These are phyloP conservation scores for Gadopsis bispinosus DNA, from an alignment of 2,797 vertebrate species.

Conservation along the genomic window DNA sequence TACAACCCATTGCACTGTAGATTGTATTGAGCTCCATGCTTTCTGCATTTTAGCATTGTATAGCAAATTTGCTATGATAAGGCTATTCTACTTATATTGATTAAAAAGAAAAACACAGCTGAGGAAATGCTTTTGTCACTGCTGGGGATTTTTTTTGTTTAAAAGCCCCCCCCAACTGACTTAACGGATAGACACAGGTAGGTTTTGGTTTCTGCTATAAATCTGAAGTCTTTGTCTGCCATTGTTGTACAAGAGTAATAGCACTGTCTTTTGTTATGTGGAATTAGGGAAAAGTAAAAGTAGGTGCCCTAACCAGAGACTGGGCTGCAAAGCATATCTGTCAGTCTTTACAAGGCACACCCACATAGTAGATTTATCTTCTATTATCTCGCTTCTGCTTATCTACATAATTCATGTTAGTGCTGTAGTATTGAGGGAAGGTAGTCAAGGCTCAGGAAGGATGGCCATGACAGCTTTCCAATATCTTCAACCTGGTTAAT, in stretches of 20 bases:
- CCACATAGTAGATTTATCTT: slow-evolving; percentile 44
- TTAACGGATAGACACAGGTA: slow-evolving; percentile 14
- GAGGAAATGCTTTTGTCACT: neutral
- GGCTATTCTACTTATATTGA: neutral
- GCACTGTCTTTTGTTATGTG: slow-evolving; percentile 36
- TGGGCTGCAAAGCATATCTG: slow-evolving; percentile 21
- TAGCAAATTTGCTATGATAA: neutral
- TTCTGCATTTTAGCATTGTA: slow-evolving; percentile 12
- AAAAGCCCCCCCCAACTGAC: neutral
- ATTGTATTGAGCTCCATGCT: neutral
- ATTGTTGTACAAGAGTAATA: slow-evolving; percentile 48
- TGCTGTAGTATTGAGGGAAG: slow-evolving; percentile 49
- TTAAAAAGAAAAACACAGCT: neutral
- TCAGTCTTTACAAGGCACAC: slow-evolving; percentile 50
- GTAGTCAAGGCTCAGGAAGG: slow-evolving; percentile 38
- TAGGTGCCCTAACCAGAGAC: slow-evolving; percentile 21
- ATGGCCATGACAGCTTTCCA: slow-evolving; percentile 53
- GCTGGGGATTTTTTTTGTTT: neutral
- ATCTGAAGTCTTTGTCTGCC: slow-evolving; percentile 34
- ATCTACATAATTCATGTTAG: slow-evolving; percentile 62
- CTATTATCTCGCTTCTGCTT: slow-evolving; percentile 50
- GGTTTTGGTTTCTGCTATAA: slow-evolving; percentile 3
- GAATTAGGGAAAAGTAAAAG: slow-evolving; percentile 32
- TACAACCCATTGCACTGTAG: neutral
- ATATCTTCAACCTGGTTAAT: slow-evolving; percentile 61